These are phyloP conservation scores for Troides oblongomaculatus DNA, from an alignment of 2,888 invertebrate genomes.

Conservation along the genomic window DNA sequence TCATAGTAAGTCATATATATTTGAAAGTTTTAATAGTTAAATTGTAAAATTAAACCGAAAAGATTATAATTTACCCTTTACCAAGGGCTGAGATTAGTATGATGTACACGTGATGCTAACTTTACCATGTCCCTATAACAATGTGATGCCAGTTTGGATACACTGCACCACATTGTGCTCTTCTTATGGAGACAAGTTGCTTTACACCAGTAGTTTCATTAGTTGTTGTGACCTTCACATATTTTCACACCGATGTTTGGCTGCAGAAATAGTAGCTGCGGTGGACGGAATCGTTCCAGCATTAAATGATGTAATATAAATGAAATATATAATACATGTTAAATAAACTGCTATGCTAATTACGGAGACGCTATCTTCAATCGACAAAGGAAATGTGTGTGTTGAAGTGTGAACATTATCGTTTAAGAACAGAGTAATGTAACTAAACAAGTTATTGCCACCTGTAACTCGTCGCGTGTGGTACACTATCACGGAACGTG, in stretches of 20 bases:
- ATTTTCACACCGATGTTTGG: too few relatives aligned
- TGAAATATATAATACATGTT: not conserved
- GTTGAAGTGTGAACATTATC: constrained; percentile 5
- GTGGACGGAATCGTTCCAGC: not conserved
- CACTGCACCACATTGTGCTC: too few relatives aligned
- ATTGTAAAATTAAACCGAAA: not conserved
- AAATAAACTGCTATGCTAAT: not conserved
- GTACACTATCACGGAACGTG: constrained; percentile 12
- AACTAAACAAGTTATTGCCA: constrained; percentile 15
- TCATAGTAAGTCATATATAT: not conserved
- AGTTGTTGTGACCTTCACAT: too few relatives aligned
- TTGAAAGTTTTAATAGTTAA: not conserved
- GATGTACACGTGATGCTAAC: too few relatives aligned
- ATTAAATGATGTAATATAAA: not conserved
- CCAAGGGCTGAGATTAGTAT: too few relatives aligned
- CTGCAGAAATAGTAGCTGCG: too few relatives aligned
- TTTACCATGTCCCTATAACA: too few relatives aligned
- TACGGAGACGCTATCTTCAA: not conserved
- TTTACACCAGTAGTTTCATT: too few relatives aligned
- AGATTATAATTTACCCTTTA: too few relatives aligned
- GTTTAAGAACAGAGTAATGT: not conserved
- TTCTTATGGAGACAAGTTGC: too few relatives aligned
- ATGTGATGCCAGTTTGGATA: too few relatives aligned
- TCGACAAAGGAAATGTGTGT: constrained; percentile 6
- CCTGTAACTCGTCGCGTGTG: constrained; percentile 14